Base-by-base conservation (phyloP, 2,888 invertebrate species). In the Acronicta aceris region DNA sequence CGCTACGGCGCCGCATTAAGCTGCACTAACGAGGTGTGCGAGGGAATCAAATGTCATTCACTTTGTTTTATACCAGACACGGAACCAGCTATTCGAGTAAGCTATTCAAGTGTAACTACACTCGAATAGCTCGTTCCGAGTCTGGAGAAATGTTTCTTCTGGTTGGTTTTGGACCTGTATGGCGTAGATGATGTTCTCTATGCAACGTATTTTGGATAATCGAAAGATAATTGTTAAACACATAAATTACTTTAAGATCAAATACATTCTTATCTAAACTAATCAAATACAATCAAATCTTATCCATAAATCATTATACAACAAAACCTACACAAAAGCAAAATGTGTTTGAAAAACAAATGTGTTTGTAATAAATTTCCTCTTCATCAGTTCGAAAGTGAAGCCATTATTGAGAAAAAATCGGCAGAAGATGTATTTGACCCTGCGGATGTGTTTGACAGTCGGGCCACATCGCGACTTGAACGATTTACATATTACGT, bases 401-500 rank as follows among this genome's bases (percentile, higher is more conserved):
- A 89, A 87, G 89, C 83, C 84, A 87, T 90, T 88, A 90, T 89
- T 84, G 87, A 78, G 83, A 88, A 88, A 88, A 89, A 91, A 91
- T 91, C 89, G 89, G 78, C 82, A 72, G 64, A 81, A 88, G 89
- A 90, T 89, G 85, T 88, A 86, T 89, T 84, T 84, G 81, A 84
- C 82, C 79, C 84, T 75, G 81, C 88, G 85, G 88, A 83, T 92
- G 92, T 79, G 81, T 89, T 93, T 93, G 92, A 90, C 92, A 94
- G 92, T 93, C 92, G 88, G 86, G 86, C 89, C 93, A 90, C 94
- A 93, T 91, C 89, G 87, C 91, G 88, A 91, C 91, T 92, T 92
- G 89, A 89, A 90, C 93, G 91, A 91, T 94, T 94, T 94, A 94
- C 93, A 94, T 94, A 93, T 88, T 92, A 94, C 94, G 94, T 94